Conservation (phyloP, 2,797 vertebrate genomes). For the Clarias laeviceps region DNA sequence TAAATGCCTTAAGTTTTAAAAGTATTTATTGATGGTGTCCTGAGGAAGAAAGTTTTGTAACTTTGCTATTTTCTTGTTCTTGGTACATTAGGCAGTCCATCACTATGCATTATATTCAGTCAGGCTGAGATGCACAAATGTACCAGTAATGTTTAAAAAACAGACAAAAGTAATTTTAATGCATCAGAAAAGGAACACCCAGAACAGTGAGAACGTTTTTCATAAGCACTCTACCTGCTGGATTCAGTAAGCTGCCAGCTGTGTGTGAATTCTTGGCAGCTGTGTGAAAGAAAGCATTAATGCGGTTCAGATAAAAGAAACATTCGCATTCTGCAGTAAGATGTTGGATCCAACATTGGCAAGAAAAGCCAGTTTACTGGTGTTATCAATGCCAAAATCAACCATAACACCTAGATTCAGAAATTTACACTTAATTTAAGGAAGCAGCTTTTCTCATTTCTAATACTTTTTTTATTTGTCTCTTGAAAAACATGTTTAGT, state of each 20-base stretch:
- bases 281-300: slow-evolving; percentile 2
- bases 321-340: neutral
- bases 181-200: slow-evolving; percentile 14
- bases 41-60: neutral
- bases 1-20: neutral
- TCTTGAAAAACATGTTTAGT: neutral
- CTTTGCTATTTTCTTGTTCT: slow-evolving; percentile 28
- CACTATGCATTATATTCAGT: slow-evolving; percentile 19
- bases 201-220: neutral
- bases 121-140: slow-evolving; percentile 3
- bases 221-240: neutral
- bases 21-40: neutral
- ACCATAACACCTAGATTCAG: neutral
- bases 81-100: slow-evolving; percentile 38
- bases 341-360: too few relatives aligned
- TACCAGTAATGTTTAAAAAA: slow-evolving; percentile 20
- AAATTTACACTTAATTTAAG: neutral
- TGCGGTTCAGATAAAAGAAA: slow-evolving; percentile 2
- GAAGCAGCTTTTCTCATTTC: neutral
- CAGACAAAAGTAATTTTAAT: slow-evolving; percentile 3
- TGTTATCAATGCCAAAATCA: neutral
- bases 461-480: neutral
- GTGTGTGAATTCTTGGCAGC: neutral
- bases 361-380: neutral
- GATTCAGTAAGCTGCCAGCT: neutral